A percentile compares a stretch with the other conserved stretches of the same genome.
Evolutionary conservation across 2,797 vertebrate genomes (phyloP).

Genomic region (Tauraco hartlaubi): DNA sequence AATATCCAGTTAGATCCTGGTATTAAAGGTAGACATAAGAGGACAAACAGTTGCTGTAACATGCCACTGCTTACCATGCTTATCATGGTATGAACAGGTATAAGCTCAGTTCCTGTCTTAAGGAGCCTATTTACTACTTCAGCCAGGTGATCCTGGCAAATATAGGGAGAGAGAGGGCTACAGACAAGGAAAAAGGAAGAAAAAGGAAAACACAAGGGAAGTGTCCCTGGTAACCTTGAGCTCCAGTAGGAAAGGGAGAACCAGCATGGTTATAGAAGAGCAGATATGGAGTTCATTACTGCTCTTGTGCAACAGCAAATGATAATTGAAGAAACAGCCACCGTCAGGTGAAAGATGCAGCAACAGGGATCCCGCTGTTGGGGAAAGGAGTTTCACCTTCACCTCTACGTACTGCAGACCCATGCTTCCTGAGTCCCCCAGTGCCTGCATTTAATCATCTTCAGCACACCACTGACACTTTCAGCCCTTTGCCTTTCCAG

Average conservation of each 20-base stretch:
- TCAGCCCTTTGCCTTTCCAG: neutral
- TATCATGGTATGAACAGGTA: neutral
- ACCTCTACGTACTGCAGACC: fast-evolving
- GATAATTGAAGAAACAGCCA: neutral
- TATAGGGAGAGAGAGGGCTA: neutral
- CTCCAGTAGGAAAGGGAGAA: neutral
- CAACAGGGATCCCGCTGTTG: too few species aligned
- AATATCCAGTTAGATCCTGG: neutral
- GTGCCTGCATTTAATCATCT: neutral
- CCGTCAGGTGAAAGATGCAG: neutral
- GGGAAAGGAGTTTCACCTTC: neutral
- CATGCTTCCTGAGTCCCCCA: neutral
- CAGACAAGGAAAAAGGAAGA: neutral
- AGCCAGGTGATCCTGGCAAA: neutral
- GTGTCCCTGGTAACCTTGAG: neutral
- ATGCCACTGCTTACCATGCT: neutral
- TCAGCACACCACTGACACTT: neutral
- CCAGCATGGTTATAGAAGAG: neutral
- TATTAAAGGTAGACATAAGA: neutral
- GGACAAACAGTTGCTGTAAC: neutral
- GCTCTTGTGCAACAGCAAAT: neutral
- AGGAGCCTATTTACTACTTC: neutral
- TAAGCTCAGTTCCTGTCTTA: neutral
- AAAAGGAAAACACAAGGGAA: neutral
- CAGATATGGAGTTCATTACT: neutral